Conservation (phyloP, 2,888 invertebrate species). For the Coelopa pilipes region DNA sequence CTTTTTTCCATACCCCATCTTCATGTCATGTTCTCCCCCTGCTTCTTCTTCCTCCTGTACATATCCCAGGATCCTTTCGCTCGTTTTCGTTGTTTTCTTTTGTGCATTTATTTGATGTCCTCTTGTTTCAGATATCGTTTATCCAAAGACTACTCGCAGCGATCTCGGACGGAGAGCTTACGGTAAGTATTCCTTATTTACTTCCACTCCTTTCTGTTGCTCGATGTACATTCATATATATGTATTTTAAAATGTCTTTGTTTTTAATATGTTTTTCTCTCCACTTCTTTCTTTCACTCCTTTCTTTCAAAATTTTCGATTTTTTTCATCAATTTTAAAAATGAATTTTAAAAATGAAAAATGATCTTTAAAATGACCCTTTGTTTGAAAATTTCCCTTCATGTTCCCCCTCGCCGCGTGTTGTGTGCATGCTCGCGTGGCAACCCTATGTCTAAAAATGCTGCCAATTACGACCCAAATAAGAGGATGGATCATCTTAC, state of each 20-base stretch:
- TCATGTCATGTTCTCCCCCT: too few species aligned
- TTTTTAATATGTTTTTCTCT: neutral
- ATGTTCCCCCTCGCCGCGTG: too few species aligned
- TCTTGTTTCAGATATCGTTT: conserved; percentile 72
- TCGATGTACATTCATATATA: neutral
- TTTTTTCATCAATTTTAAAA: neutral
- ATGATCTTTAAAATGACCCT: too few species aligned
- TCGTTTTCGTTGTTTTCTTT: neutral
- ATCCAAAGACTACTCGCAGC: conserved; percentile 85
- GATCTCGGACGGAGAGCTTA: conserved; percentile 84
- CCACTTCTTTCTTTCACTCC: neutral
- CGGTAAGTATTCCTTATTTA: conserved; percentile 70
- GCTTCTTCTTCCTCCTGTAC: too few species aligned
- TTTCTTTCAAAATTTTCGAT: neutral
- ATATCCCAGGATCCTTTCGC: neutral
- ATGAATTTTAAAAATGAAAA: too few species aligned
- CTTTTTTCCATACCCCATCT: too few species aligned
- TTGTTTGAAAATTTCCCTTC: too few species aligned
- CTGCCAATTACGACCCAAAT: too few species aligned
- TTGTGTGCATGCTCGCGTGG: too few species aligned
- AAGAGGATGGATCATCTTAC: too few species aligned
- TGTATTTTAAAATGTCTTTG: neutral
- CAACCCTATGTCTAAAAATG: too few species aligned
- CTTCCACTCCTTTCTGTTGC: neutral
- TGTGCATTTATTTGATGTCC: neutral